Evolutionary conservation across 2,797 vertebrate species (phyloP), one percentile per base, ranked within the genome.

Genomic region (Liparis tanakae): DNA sequence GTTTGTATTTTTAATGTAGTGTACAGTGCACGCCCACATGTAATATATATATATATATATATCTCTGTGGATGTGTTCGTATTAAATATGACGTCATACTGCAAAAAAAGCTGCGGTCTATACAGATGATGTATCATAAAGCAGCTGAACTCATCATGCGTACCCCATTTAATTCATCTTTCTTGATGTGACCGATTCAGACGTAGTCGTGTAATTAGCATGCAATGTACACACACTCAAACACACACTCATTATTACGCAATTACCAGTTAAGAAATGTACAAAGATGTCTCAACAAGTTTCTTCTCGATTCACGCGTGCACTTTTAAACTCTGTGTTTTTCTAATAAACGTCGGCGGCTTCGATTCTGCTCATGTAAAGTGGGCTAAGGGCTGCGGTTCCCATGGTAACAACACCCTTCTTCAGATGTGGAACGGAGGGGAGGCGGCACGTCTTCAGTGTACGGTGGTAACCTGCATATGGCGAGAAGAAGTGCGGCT

Each of bases 351-450:
- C 17, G 30, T 61, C 44, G 50, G 75, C 64, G 67, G 61, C 72
- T 77, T 74, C 68, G 83, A 85, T 82, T 80, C 81, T 76, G 72
- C 87, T 77, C 67, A 41, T 77, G 64, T 34, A 69, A 30, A 81
- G 54, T 81, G 81, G 75, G 88, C 86, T 87, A 88, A 86, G 81
- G 78, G 78, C 76, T 80, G 78, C 3, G 53, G 91, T 93, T 89
- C 20, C 90, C 88, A 90, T 93, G 88, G 91, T 48, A 90, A 91
- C 92, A 86, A 53, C 81, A 85, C 67, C 87, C 70, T 86, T 85
- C 77, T 57, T 88, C 78, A 76, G 77, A 80, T 84, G 78, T 82
- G 67, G 76, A 89, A 60, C 5, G 17, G 55, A 68, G 74, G 80
- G 80, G 67, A 81, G 53, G 72, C 77, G 77, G 66, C 54, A 22